Conservation (phyloP, 2,797 vertebrate species). For the Sebastes minor region DNA sequence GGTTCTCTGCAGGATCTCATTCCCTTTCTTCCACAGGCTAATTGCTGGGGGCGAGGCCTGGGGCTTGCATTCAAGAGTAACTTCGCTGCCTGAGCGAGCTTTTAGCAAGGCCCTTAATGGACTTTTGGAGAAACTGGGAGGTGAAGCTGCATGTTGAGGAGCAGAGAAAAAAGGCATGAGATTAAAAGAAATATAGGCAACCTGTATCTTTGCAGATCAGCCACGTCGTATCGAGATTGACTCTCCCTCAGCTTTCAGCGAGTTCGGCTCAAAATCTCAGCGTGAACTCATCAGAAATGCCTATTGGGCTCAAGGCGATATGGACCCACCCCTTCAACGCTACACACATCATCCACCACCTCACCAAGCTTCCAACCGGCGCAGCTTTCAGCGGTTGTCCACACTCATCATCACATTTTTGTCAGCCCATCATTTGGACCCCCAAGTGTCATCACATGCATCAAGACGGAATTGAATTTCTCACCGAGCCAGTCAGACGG, state of each 20-base stretch:
- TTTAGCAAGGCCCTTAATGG: conserved; percentile 89
- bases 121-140: conserved; percentile 92
- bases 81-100: conserved; percentile 89
- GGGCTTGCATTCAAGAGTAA: conserved; percentile 93
- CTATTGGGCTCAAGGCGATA: background rate
- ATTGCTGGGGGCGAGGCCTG: conserved; percentile 91
- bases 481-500: conserved; percentile 52
- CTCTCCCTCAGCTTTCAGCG: background rate
- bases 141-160: conserved; percentile 82
- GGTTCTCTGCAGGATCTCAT: conserved; percentile 86
- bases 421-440: conserved; percentile 48
- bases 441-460: conserved; percentile 49
- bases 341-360: conserved; percentile 2
- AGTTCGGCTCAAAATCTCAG: background rate
- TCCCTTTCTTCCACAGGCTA: conserved; percentile 92
- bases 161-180: conserved; percentile 26
- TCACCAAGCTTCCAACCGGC: conserved; percentile 10
- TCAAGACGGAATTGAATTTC: conserved; percentile 59
- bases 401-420: conserved; percentile 51
- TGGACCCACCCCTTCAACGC: background rate
- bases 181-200: conserved; percentile 17
- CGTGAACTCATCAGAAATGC: conserved; percentile 18
- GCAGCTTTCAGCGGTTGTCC: conserved; percentile 8
- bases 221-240: conserved; percentile 1
- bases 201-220: conserved; percentile 36